Evolutionary conservation across 1,140 invertebrate species (phyloP).

Genomic region (Drosophila ohnishii): DNA sequence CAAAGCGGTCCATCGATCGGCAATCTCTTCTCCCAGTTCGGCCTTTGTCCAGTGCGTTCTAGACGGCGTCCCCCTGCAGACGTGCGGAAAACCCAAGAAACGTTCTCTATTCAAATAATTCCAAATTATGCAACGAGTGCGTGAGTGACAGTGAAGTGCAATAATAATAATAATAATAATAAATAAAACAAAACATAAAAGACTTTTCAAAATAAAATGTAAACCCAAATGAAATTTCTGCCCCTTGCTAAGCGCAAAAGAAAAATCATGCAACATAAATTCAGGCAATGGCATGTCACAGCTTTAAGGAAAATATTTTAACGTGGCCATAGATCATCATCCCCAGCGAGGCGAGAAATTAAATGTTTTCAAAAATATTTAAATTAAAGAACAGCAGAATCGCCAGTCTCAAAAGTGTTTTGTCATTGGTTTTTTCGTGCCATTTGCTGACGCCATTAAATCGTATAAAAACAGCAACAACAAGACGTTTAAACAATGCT

Average conservation of each 20-base stretch:
- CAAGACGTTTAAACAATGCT: slow-evolving; percentile 31
- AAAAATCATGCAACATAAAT: slow-evolving; percentile 58
- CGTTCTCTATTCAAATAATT: slow-evolving; percentile 1
- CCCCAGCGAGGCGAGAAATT: slow-evolving; percentile 30
- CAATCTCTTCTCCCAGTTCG: slow-evolving; percentile 34
- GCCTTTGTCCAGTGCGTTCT: slow-evolving; percentile 64
- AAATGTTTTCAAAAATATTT: slow-evolving; percentile 33
- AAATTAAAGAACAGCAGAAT: slow-evolving; percentile 12
- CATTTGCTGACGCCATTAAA: slow-evolving; percentile 63
- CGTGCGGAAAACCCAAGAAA: slow-evolving; percentile 39
- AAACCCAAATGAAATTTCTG: slow-evolving; percentile 40
- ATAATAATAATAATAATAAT: background rate
- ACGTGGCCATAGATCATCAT: slow-evolving; percentile 57
- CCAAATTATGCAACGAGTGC: slow-evolving; percentile 47
- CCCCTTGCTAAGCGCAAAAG: slow-evolving; percentile 23
- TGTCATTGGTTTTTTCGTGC: slow-evolving; percentile 34
- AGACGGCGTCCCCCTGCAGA: slow-evolving; percentile 61
- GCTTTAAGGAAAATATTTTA: slow-evolving; percentile 53
- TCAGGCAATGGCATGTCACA: slow-evolving; percentile 52
- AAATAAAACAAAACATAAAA: background rate
- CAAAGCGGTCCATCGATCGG: slow-evolving; percentile 20
- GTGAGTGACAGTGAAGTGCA: slow-evolving; percentile 38
- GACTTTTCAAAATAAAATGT: background rate
- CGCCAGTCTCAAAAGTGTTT: slow-evolving; percentile 38
- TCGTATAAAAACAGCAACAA: background rate